Conservation (phyloP, 2,113 vertebrate species). For the Toxostoma redivivum region DNA sequence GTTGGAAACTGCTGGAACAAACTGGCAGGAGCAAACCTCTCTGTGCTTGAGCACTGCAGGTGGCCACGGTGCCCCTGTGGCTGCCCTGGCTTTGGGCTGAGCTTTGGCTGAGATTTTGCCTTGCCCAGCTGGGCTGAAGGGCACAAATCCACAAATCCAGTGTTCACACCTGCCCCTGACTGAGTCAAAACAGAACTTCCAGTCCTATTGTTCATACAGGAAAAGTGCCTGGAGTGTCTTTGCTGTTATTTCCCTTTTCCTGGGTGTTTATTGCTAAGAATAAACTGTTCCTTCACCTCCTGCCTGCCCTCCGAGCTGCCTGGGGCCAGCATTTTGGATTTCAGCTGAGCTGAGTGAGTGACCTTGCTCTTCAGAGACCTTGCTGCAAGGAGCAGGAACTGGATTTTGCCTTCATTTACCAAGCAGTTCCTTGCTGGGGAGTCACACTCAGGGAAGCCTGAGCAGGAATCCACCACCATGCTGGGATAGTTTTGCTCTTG, state of each 20-base stretch:
- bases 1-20: neutral
- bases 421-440: neutral
- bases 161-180: neutral
- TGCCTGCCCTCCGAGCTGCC: neutral
- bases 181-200: neutral
- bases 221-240: neutral
- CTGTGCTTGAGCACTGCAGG: neutral
- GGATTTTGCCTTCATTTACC: neutral
- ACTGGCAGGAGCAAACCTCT: neutral
- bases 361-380: neutral
- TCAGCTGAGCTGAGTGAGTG: neutral
- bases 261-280: neutral
- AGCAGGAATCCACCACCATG: neutral
- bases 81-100: neutral
- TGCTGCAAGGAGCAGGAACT: neutral
- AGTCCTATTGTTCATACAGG: neutral
- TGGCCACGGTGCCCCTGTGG: neutral
- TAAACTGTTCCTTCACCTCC: neutral
- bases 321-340: neutral
- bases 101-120: neutral
- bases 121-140: neutral
- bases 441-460: neutral
- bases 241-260: neutral
- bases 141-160: neutral
- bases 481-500: neutral